Percentiles rank a stretch among this genome's conserved stretches.
Evolutionary conservation across 2,888 invertebrate species (phyloP).

Genomic region (Agrochola litura): DNA sequence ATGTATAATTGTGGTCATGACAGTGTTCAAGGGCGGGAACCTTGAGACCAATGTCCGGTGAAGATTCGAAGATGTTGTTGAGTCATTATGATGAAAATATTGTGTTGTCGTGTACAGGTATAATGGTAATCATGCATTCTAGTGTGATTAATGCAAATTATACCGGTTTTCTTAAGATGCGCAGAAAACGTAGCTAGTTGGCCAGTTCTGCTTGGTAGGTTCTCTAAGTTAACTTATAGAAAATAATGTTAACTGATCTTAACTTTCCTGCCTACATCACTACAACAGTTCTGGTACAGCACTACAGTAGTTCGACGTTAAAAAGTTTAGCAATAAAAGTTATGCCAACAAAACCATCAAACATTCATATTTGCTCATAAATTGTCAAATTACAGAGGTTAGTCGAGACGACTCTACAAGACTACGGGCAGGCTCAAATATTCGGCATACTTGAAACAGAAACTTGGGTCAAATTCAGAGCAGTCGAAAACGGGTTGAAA

Average conservation of each 20-base stretch:
- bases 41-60: constrained; percentile 28
- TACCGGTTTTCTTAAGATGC: constrained; percentile 16
- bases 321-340: constrained; percentile 45
- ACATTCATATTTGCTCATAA: constrained; percentile 50
- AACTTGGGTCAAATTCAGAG: constrained; percentile 21
- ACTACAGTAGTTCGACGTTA: constrained; percentile 5
- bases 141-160: constrained; percentile 1
- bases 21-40: constrained; percentile 52
- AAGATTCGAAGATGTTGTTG: constrained; percentile 16
- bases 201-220: neutral
- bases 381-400: constrained; percentile 44
- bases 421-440: constrained; percentile 19
- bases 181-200: constrained; percentile 2
- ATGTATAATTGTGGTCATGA: constrained; percentile 54
- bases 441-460: constrained; percentile 22
- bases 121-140: neutral
- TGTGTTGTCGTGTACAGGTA: neutral
- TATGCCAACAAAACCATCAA: constrained; percentile 30
- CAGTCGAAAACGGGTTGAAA: constrained; percentile 28
- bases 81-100: constrained; percentile 30
- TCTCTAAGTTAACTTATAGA: constrained; percentile 17
- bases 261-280: neutral
- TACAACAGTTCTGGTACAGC: constrained; percentile 2
- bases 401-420: constrained; percentile 12
- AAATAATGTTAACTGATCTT: constrained; percentile 1